Percentiles rank a stretch among this genome's conserved stretches.
phyloP scores from a whole-genome alignment of 1,140 invertebrate genomes.

The Holotrichia oblita region DNA sequence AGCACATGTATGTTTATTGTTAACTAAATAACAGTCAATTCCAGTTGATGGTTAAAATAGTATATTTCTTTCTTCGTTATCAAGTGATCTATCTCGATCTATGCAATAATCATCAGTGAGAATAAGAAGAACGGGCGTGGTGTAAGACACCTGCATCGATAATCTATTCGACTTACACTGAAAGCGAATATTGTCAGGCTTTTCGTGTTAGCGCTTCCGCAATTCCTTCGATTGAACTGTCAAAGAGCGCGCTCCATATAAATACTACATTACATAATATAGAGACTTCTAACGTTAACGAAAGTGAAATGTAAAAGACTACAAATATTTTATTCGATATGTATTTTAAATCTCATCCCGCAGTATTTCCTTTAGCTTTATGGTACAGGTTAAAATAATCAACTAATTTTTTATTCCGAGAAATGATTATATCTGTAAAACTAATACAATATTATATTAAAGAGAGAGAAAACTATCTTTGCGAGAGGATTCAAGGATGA shows the following conservation, averaged over 20 bases:
- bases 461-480: neutral
- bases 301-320: conserved; percentile 16
- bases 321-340: conserved; percentile 9
- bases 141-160: neutral
- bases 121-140: neutral
- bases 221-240: conserved; percentile 20
- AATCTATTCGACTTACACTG: neutral
- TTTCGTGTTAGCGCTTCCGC: neutral
- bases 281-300: conserved; percentile 18
- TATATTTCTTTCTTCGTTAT: neutral
- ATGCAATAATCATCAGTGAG: neutral
- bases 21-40: conserved; percentile 11
- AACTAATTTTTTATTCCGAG: conserved; percentile 16
- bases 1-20: neutral
- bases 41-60: neutral
- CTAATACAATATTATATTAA: neutral
- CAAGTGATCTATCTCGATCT: conserved; percentile 5
- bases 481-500: conserved; percentile 57
- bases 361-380: conserved; percentile 37
- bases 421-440: conserved; percentile 5
- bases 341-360: conserved; percentile 18
- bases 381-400: conserved; percentile 38
- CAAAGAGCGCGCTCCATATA: neutral
- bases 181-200: conserved; percentile 23
- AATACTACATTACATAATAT: neutral